phyloP scores from a whole-genome alignment of 2,797 vertebrate species.

The Lacerta bilineata region DNA sequence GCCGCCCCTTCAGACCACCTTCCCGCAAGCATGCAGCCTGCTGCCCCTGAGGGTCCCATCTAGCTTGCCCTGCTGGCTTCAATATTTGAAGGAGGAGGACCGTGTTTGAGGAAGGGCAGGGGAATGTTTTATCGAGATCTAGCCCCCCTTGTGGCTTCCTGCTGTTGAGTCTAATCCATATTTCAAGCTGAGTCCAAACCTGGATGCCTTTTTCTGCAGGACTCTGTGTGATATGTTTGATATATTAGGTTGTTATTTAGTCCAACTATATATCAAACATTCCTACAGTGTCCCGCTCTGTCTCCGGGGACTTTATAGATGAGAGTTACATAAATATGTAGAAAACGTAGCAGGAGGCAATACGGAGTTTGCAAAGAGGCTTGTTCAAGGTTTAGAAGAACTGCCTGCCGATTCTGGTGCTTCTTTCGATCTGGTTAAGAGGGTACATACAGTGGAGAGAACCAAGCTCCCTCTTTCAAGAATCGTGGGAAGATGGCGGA shows the following conservation, averaged over 20 bases:
- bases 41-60: constrained; percentile 16
- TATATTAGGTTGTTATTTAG: constrained; percentile 99
- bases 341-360: constrained; percentile 71
- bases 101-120: constrained; percentile 3
- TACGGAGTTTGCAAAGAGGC: constrained; percentile 58
- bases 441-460: background rate
- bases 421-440: constrained; percentile 41
- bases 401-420: constrained; percentile 50
- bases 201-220: constrained; percentile 94
- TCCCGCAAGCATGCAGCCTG: constrained; percentile 18
- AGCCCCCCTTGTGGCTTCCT: constrained; percentile 42
- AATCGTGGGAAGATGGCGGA: constrained; percentile 38
- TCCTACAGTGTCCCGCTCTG: constrained; percentile 99
- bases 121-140: background rate
- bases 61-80: constrained; percentile 40
- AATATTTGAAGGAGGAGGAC: constrained; percentile 50
- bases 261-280: constrained; percentile 99
- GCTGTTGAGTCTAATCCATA: constrained; percentile 58
- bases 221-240: constrained; percentile 99
- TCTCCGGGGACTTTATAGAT: constrained; percentile 86
- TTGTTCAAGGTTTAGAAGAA: constrained; percentile 67
- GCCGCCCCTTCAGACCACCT: constrained; percentile 17
- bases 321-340: no score
- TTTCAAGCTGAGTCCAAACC: constrained; percentile 83
- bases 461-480: constrained; percentile 39